Evolutionary conservation across 2,797 vertebrate species (phyloP).

Genomic region (Pelochelys cantorii): DNA sequence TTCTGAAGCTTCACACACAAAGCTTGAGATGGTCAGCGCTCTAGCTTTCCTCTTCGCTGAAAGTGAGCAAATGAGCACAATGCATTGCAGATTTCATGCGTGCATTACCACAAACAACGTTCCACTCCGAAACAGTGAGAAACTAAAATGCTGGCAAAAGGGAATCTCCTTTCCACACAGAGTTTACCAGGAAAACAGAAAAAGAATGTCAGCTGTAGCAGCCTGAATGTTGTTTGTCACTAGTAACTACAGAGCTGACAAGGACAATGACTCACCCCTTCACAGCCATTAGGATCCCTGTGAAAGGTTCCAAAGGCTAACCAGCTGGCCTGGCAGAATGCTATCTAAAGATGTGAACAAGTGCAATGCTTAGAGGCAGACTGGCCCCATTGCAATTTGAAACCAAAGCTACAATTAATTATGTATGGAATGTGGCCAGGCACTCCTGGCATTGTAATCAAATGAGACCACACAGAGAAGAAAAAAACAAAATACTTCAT

Average conservation of each 20-base stretch:
- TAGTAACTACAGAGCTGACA: constrained; percentile 51
- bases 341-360: constrained; percentile 75
- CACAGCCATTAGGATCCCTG: constrained; percentile 63
- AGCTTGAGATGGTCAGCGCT: constrained; percentile 2
- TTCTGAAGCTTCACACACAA: background rate
- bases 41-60: background rate
- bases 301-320: constrained; percentile 77
- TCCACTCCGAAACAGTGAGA: constrained; percentile 41
- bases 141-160: constrained; percentile 50
- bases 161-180: constrained; percentile 54
- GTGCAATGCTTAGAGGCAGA: constrained; percentile 31
- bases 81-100: background rate
- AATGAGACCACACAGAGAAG: constrained; percentile 78
- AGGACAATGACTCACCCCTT: constrained; percentile 65
- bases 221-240: constrained; percentile 67
- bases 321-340: constrained; percentile 79
- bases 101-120: background rate
- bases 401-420: constrained; percentile 84
- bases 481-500: constrained; percentile 65
- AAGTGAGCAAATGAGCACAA: constrained; percentile 11
- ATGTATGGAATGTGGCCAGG: constrained; percentile 78
- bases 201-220: constrained; percentile 61
- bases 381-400: constrained; percentile 69
- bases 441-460: constrained; percentile 74
- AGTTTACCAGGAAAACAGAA: constrained; percentile 58